Evolutionary conservation across 23 tunicate species (phyloP).

Genomic region (Oikopleura albicans): DNA sequence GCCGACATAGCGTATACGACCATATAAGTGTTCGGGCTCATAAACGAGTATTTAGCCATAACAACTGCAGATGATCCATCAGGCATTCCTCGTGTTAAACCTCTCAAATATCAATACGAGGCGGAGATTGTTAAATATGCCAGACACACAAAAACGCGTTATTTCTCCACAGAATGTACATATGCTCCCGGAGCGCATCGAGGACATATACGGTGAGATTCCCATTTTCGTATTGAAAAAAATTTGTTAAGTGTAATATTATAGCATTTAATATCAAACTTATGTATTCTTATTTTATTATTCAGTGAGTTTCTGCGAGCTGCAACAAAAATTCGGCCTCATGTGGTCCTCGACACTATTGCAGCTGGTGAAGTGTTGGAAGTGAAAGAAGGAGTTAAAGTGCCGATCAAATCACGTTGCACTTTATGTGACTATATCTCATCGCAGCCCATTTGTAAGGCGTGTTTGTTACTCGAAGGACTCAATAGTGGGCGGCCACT

Average conservation of each 20-base stretch:
- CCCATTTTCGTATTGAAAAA: no score
- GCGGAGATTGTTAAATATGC: slow-evolving; percentile 95
- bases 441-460: slow-evolving; percentile 76
- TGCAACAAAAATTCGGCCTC: slow-evolving; percentile 32
- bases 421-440: slow-evolving; percentile 72
- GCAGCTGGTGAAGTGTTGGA: slow-evolving; percentile 76
- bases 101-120: slow-evolving; percentile 81
- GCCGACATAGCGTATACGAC: background rate
- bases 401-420: slow-evolving; percentile 50
- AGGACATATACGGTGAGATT: slow-evolving; percentile 49
- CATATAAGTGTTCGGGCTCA: background rate
- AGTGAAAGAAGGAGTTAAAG: slow-evolving; percentile 49
- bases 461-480: slow-evolving; percentile 77
- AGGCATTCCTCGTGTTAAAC: slow-evolving; percentile 89
- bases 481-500: slow-evolving; percentile 68
- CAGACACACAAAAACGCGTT: slow-evolving; percentile 60
- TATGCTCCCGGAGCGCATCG: slow-evolving; percentile 85
- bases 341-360: slow-evolving; percentile 30
- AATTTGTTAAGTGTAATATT: no score
- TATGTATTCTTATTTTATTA: no score
- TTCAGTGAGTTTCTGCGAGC: background rate
- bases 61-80: slow-evolving; percentile 56
- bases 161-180: slow-evolving; percentile 94
- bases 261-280: no score
- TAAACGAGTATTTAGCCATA: background rate